Conservation (phyloP, 2,797 vertebrate genomes). For the Fistularia commersonii region DNA sequence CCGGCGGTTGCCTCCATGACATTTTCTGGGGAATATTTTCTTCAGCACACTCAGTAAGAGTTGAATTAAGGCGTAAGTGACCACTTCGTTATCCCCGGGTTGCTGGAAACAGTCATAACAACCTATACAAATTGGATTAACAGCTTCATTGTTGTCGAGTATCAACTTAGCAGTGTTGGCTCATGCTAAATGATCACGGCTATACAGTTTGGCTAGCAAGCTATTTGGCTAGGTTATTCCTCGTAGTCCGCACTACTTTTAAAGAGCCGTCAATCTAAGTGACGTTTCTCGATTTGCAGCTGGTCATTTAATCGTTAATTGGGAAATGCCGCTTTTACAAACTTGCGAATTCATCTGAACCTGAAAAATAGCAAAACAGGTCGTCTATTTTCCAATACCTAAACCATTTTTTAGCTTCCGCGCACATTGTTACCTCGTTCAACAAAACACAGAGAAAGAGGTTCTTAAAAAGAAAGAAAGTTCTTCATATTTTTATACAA, state of each 20-base stretch:
- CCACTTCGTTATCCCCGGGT: accelerated
- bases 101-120: no score
- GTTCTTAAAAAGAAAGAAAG: no score
- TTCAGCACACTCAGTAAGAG: neutral
- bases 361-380: no score
- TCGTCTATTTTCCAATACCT: no score
- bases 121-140: no score
- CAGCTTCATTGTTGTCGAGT: neutral
- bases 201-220: neutral
- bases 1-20: conserved; percentile 40
- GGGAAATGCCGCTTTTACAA: no score
- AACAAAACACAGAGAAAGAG: no score
- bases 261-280: neutral
- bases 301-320: neutral
- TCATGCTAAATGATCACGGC: conserved; percentile 18
- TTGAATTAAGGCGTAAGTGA: conserved; percentile 12
- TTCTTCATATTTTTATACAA: no score
- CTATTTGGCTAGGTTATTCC: neutral
- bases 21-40: accelerated
- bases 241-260: neutral
- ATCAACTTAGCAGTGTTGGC: conserved; percentile 1
- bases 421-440: no score
- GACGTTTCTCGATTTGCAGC: neutral
- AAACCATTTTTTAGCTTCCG: no score
- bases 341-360: no score